Evolutionary conservation across 2,113 vertebrate genomes (phyloP), one percentile per base, ranked within the genome.

Genomic region (Dolichotis patagonum): DNA sequence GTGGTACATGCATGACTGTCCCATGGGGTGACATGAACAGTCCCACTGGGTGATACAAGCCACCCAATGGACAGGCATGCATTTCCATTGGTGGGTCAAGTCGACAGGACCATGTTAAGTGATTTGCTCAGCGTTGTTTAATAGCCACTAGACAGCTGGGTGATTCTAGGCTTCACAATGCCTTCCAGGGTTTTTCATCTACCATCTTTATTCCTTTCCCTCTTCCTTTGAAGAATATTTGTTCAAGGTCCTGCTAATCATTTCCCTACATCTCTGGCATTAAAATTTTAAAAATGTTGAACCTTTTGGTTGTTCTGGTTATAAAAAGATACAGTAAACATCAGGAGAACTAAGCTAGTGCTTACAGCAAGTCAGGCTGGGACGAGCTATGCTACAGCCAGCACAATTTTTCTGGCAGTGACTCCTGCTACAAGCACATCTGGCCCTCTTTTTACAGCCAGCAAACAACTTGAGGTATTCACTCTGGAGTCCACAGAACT

Each of bases 181-280:
- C 19, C 63, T 32, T 26, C 46, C 46, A 11, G 0, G 2, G 30
- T 11, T 80, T 80, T 67, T 84, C 73, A 56, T 46, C 35, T 26
- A 41, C 8, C 63, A 81, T 63, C 46, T 90, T 91, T 54, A 22
- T 17, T 83, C 63, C 85, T 65, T 83, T 63, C 60, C 41, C 78
- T 92, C 43, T 71, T 26, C 58, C 30, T 94, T n/a, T 52, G 16
- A 87, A 87, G 49, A 96, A 67, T n/a, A n/a, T 49, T 30, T 77
- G 82, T 78, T 65, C 19, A 56, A 95, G 35, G 54, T 83, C 56
- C 62, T 38, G 20, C 30, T 84, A 87, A 83, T 69, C 4, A 65
- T 60, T 22, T 91, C 58, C 5, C 63, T 71, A 58, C 2, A 35
- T 38, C 13, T 87, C 20, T 46, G n/a, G 82, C 56, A 63, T 89